A percentile compares a stretch with the other conserved stretches of the same genome.
Evolutionary conservation across 2,113 vertebrate species (phyloP).

Genomic region (Myiagra hebetior): DNA sequence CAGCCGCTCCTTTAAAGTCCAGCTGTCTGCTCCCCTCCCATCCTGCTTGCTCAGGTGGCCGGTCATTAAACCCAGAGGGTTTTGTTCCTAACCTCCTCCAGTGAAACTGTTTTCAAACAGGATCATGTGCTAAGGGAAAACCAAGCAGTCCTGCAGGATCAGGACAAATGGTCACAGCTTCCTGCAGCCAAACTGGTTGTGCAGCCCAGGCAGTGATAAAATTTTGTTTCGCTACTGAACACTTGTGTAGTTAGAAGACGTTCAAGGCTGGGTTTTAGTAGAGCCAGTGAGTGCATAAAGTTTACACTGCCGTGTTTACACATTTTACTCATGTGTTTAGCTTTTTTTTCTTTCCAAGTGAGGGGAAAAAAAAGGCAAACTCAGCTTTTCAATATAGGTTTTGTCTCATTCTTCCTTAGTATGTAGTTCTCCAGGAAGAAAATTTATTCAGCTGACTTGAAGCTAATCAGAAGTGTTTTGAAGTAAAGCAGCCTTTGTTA

Average conservation of each 20-base stretch:
- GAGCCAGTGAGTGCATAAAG: neutral
- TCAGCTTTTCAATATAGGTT: neutral
- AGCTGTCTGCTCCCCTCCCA: neutral
- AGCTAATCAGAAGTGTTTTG: neutral
- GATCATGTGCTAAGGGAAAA: neutral
- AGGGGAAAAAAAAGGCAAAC: neutral
- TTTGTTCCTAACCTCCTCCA: neutral
- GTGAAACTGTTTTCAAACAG: neutral
- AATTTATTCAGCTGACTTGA: neutral
- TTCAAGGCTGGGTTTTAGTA: neutral
- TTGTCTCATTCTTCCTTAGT: neutral
- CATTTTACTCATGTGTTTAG: neutral
- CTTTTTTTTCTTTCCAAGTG: neutral
- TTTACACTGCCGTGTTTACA: neutral
- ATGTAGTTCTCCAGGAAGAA: neutral
- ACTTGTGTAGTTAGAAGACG: neutral
- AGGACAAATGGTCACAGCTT: neutral
- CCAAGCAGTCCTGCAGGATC: neutral
- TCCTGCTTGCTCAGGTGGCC: neutral
- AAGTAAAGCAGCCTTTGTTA: neutral
- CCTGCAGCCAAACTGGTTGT: neutral
- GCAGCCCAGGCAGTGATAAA: neutral
- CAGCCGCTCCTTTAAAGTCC: neutral
- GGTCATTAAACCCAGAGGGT: neutral
- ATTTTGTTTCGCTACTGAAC: neutral